These are phyloP conservation scores for Mellivora capensis DNA, from an alignment of 2,113 vertebrate genomes.

Conservation along the genomic window DNA sequence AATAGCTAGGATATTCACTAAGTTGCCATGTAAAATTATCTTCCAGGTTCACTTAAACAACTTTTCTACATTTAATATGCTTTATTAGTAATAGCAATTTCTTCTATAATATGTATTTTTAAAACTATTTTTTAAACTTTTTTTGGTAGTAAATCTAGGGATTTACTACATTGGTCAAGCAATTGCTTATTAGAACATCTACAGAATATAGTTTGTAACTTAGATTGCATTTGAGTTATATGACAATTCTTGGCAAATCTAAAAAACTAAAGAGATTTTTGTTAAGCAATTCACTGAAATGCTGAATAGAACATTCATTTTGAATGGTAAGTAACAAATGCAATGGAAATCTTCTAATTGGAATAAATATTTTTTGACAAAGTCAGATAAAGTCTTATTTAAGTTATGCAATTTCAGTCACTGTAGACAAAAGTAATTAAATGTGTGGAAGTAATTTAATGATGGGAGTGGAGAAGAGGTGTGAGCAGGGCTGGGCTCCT, in stretches of 20 bases:
- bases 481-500: neutral
- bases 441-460: constrained; percentile 35
- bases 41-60: neutral
- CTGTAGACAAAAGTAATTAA: neutral
- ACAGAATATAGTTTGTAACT: neutral
- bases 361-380: constrained; percentile 30
- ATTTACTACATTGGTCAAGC: neutral
- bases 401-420: neutral
- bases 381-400: constrained; percentile 11
- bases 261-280: neutral
- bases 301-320: neutral
- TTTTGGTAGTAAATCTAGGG: neutral
- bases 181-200: neutral
- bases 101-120: neutral
- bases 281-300: neutral
- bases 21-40: neutral
- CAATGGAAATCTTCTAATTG: neutral
- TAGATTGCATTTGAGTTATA: constrained; percentile 2
- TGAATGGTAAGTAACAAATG: neutral
- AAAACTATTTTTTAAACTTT: neutral
- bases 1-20: neutral
- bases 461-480: neutral
- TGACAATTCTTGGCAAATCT: neutral
- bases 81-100: neutral
- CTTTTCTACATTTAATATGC: neutral